A percentile compares a stretch with the other conserved stretches of the same genome.
Evolutionary conservation across 2,113 vertebrate genomes (phyloP).

Genomic region (Sciurus niger): DNA sequence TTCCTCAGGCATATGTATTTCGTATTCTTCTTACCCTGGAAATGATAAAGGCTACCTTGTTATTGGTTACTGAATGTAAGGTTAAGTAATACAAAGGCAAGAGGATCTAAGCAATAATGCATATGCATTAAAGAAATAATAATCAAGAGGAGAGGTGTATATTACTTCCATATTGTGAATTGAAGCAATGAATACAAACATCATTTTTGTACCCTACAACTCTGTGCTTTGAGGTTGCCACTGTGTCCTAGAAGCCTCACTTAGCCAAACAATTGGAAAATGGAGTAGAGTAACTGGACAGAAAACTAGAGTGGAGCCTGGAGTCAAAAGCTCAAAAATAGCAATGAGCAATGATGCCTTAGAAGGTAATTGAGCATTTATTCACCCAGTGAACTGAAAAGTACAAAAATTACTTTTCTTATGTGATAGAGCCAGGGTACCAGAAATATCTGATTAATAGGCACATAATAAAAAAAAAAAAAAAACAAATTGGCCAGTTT

Average conservation of each 20-base stretch:
- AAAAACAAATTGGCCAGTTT: no score
- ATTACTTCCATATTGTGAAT: neutral
- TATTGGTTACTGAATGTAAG: conserved; percentile 79
- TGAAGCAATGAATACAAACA: neutral
- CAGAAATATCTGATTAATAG: conserved; percentile 66
- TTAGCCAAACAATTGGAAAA: conserved; percentile 39
- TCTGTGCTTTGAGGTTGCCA: conserved; percentile 13
- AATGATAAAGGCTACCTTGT: neutral
- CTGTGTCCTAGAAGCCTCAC: neutral
- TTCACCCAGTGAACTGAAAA: conserved; percentile 63
- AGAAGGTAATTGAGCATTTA: conserved; percentile 61
- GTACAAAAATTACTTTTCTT: conserved; percentile 65
- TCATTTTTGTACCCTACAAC: neutral
- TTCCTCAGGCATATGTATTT: conserved; percentile 32
- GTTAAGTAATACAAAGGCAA: conserved; percentile 50
- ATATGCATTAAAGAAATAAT: conserved; percentile 48
- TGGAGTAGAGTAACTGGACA: conserved; percentile 17
- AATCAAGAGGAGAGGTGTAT: neutral
- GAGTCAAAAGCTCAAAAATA: conserved; percentile 62
- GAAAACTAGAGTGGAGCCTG: neutral
- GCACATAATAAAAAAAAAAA: neutral
- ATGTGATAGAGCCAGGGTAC: neutral
- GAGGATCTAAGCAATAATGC: conserved; percentile 62
- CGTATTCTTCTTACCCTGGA: conserved; percentile 52
- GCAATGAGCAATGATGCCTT: neutral